Conservation (phyloP, 2,888 invertebrate species). For the Sussaba pulchella region DNA sequence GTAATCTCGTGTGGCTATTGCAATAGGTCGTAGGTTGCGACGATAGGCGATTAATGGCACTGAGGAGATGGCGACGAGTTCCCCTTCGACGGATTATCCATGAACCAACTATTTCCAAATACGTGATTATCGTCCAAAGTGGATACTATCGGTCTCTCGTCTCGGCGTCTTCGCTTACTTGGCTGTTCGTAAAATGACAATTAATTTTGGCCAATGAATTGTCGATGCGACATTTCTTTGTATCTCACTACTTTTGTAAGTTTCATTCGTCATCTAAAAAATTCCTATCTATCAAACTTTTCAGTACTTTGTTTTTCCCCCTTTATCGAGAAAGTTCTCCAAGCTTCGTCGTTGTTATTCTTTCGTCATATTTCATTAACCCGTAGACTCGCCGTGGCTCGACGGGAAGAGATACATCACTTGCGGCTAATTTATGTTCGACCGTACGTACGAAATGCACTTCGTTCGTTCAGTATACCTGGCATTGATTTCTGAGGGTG, state of each 20-base stretch:
- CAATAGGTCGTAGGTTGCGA: slow-evolving; percentile 12
- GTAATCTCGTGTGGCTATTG: slow-evolving; percentile 60
- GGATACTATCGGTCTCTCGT: background rate
- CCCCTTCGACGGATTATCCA: slow-evolving; percentile 50
- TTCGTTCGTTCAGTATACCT: slow-evolving; percentile 28
- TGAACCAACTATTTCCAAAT: slow-evolving; percentile 1
- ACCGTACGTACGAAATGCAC: slow-evolving; percentile 37
- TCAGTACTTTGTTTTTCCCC: too few relatives aligned
- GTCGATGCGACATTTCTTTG: too few relatives aligned
- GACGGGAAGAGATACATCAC: slow-evolving; percentile 61
- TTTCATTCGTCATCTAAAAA: too few relatives aligned
- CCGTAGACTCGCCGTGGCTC: slow-evolving; percentile 4
- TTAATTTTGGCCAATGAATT: too few relatives aligned
- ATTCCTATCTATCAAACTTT: too few relatives aligned
- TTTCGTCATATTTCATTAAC: slow-evolving; percentile 49
- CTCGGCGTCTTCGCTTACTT: background rate
- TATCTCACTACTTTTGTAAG: too few relatives aligned
- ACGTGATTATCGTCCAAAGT: slow-evolving; percentile 40
- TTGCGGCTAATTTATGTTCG: slow-evolving; percentile 49
- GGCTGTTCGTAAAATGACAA: background rate
- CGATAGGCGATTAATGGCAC: slow-evolving; percentile 59
- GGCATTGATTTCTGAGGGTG: slow-evolving; percentile 63
- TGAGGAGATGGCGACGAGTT: slow-evolving; percentile 46
- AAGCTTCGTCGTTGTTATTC: too few relatives aligned
- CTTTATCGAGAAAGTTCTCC: too few relatives aligned